Percentiles rank a stretch among this genome's conserved stretches.
Evolutionary conservation across 2,888 invertebrate species (phyloP).

Genomic region (Silvanus unidentatus): DNA sequence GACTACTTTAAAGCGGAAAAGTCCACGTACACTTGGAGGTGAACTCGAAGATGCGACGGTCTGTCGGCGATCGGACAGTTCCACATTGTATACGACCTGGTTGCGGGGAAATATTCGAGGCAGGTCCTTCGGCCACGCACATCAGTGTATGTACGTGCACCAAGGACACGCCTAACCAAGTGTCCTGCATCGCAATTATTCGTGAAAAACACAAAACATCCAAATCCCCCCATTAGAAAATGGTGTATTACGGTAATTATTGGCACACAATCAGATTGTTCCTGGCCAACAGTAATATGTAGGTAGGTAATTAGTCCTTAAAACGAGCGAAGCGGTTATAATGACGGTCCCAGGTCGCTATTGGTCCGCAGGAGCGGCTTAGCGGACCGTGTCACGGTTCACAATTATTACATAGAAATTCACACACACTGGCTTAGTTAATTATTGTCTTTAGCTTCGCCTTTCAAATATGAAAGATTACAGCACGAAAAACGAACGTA

Average conservation of each 20-base stretch:
- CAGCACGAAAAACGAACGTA: no score
- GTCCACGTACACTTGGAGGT: constrained; percentile 4
- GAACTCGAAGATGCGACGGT: constrained; percentile 9
- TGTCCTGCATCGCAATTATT: constrained; percentile 17
- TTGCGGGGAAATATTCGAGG: constrained; percentile 25
- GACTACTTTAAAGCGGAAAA: no score
- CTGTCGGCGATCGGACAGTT: constrained; percentile 20
- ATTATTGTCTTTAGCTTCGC: constrained; percentile 14
- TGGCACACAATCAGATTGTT: neutral
- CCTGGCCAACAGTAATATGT: neutral
- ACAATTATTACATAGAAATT: constrained; percentile 27
- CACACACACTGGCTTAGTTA: constrained; percentile 26
- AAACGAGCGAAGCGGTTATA: neutral
- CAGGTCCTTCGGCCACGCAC: constrained; percentile 32
- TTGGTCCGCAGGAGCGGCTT: constrained; percentile 6
- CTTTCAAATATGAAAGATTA: no score
- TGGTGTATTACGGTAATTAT: neutral
- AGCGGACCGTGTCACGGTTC: constrained; percentile 20
- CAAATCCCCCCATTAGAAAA: no score
- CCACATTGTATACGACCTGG: constrained; percentile 10
- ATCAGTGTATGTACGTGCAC: constrained; percentile 23
- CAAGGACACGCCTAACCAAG: constrained; percentile 25
- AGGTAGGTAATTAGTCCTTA: neutral
- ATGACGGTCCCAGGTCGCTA: neutral
- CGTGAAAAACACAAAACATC: neutral